These are phyloP conservation scores for Fregata magnificens DNA, from an alignment of 2,113 vertebrate species.

Conservation along the genomic window DNA sequence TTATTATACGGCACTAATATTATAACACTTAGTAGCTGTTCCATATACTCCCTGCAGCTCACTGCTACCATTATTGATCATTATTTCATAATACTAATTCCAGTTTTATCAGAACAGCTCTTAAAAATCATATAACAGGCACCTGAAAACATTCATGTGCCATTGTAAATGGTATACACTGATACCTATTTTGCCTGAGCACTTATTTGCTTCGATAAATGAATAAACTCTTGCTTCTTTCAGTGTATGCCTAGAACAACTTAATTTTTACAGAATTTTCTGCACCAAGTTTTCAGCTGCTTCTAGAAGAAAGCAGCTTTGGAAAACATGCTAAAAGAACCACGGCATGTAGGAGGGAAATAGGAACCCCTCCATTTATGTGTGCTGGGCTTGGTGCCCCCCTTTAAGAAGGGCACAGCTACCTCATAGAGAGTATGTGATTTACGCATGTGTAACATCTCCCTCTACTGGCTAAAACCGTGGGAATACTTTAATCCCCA, in stretches of 20 bases:
- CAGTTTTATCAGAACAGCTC: neutral
- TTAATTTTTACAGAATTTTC: neutral
- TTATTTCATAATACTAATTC: neutral
- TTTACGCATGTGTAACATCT: neutral
- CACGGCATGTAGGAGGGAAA: neutral
- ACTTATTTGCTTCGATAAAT: neutral
- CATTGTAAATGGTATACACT: neutral
- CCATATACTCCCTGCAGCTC: neutral
- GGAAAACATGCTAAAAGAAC: neutral
- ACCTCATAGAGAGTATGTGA: neutral
- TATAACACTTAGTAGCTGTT: neutral
- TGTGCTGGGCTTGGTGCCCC: neutral
- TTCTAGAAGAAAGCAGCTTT: neutral
- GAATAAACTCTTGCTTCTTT: neutral
- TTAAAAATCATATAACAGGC: neutral
- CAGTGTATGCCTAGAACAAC: neutral
- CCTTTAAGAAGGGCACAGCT: neutral
- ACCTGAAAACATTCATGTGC: neutral
- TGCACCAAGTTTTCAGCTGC: neutral
- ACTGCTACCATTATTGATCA: neutral
- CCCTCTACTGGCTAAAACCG: conserved; percentile 31
- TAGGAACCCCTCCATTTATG: accelerated
- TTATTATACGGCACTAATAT: neutral
- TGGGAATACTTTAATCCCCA: neutral
- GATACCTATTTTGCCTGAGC: neutral